Conservation (phyloP, 2,113 vertebrate species). For the Zingel zingel region DNA sequence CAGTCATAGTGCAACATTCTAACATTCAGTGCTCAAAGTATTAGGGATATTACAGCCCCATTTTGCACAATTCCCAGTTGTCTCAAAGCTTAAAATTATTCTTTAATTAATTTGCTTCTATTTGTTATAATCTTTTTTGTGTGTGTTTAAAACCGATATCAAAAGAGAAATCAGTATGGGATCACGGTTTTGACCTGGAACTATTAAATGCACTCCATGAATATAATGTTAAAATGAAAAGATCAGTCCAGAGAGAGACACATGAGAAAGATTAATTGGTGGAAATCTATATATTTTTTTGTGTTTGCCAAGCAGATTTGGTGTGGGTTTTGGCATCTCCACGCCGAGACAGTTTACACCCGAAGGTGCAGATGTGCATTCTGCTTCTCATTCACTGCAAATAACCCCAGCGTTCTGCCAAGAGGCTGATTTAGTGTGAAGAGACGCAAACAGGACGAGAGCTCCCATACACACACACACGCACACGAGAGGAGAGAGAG, state of each 20-base stretch:
- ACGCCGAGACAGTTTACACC: slow-evolving; percentile 46
- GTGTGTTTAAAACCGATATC: not conserved
- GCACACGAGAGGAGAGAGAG: not conserved
- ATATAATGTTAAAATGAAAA: not conserved
- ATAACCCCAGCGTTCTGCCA: slow-evolving; percentile 42
- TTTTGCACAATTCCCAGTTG: not conserved
- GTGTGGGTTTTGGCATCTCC: slow-evolving; percentile 27
- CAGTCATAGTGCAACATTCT: not conserved
- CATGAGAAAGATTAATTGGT: slow-evolving; percentile 2
- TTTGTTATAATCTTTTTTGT: not conserved
- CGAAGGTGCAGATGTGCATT: slow-evolving; percentile 54
- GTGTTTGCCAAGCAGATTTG: slow-evolving; percentile 32
- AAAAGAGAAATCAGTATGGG: not conserved
- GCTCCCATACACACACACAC: slow-evolving; percentile 22
- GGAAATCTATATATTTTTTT: slow-evolving; percentile 6
- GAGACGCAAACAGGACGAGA: slow-evolving; percentile 60
- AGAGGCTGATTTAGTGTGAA: slow-evolving; percentile 62
- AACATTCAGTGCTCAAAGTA: not conserved
- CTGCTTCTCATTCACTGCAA: slow-evolving; percentile 60
- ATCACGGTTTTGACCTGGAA: not conserved
- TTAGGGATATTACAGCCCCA: not conserved
- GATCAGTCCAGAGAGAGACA: not conserved
- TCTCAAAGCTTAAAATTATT: not conserved
- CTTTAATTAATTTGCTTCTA: not conserved
- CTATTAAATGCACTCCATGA: not conserved